Evolutionary conservation across 2,888 invertebrate genomes (phyloP).

Genomic region (Drosophila gaucha): DNA sequence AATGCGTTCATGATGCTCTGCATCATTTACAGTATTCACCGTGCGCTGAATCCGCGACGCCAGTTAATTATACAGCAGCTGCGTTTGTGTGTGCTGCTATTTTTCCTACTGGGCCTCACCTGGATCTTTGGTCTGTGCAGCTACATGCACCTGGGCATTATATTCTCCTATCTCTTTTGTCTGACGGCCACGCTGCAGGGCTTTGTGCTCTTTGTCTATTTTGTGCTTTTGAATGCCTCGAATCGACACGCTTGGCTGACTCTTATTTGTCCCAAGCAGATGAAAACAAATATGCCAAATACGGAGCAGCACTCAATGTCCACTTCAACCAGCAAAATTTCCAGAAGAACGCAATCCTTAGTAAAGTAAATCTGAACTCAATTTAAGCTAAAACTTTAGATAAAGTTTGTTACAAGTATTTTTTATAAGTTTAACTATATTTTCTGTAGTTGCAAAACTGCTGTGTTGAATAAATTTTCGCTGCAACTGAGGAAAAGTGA

Average conservation of each 20-base stretch:
- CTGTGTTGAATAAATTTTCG: neutral
- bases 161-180: slow-evolving; percentile 88
- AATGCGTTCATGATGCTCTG: slow-evolving; percentile 86
- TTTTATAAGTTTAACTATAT: neutral
- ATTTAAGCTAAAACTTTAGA: neutral
- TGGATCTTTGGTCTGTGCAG: slow-evolving; percentile 88
- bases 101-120: slow-evolving; percentile 87
- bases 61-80: slow-evolving; percentile 85
- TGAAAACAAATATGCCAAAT: slow-evolving; percentile 19
- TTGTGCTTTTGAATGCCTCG: slow-evolving; percentile 86
- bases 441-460: neutral
- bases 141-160: slow-evolving; percentile 85
- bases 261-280: slow-evolving; percentile 29
- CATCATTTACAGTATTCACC: slow-evolving; percentile 85
- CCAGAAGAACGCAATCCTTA: slow-evolving; percentile 1
- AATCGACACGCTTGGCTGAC: slow-evolving; percentile 77
- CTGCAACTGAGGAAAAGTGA: neutral
- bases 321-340: slow-evolving; percentile 25
- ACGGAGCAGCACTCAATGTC: slow-evolving; percentile 37
- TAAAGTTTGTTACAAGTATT: neutral
- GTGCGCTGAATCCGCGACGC: slow-evolving; percentile 83
- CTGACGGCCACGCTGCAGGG: slow-evolving; percentile 88
- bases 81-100: slow-evolving; percentile 86
- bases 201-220: slow-evolving; percentile 87
- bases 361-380: neutral